Percentiles rank a stretch among this genome's conserved stretches.
Evolutionary conservation across 2,888 invertebrate genomes (phyloP).

Genomic region (Apoderus coryli): DNA sequence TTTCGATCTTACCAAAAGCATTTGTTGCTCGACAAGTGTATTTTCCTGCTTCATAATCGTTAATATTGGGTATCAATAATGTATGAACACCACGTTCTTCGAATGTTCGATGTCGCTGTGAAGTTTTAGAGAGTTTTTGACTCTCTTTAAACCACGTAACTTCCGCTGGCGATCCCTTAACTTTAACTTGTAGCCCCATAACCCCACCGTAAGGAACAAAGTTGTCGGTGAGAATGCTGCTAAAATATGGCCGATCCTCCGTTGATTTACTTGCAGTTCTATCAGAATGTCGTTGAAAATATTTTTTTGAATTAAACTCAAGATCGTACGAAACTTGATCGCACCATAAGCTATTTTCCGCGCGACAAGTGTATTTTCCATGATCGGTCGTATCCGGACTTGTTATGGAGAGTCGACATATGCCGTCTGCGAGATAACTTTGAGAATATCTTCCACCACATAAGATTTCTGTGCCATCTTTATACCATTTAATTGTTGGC

Average conservation of each 20-base stretch:
- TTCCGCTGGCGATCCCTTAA: constrained; percentile 54
- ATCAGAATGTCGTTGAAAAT: constrained; percentile 31
- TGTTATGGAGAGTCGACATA: constrained; percentile 52
- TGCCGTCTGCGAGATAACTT: constrained; percentile 56
- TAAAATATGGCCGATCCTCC: constrained; percentile 43
- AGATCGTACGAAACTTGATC: constrained; percentile 64
- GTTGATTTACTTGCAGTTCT: constrained; percentile 30
- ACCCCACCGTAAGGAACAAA: constrained; percentile 63
- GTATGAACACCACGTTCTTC: constrained; percentile 58
- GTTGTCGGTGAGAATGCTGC: constrained; percentile 53
- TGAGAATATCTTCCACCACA: constrained; percentile 46
- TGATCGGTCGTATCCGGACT: constrained; percentile 53
- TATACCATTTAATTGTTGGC: constrained; percentile 62
- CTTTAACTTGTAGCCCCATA: constrained; percentile 68
- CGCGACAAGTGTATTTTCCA: constrained; percentile 61
- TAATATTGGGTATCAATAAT: constrained; percentile 55
- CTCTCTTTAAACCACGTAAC: constrained; percentile 60
- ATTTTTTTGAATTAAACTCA: constrained; percentile 37
- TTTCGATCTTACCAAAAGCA: constrained; percentile 42
- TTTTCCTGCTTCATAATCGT: constrained; percentile 56
- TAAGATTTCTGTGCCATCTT: constrained; percentile 45
- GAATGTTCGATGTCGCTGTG: constrained; percentile 51
- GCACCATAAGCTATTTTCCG: constrained; percentile 54
- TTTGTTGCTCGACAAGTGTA: constrained; percentile 67
- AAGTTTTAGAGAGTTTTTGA: constrained; percentile 39